Evolutionary conservation across 2,113 vertebrate genomes (phyloP).

Genomic region (Antigone vipio): DNA sequence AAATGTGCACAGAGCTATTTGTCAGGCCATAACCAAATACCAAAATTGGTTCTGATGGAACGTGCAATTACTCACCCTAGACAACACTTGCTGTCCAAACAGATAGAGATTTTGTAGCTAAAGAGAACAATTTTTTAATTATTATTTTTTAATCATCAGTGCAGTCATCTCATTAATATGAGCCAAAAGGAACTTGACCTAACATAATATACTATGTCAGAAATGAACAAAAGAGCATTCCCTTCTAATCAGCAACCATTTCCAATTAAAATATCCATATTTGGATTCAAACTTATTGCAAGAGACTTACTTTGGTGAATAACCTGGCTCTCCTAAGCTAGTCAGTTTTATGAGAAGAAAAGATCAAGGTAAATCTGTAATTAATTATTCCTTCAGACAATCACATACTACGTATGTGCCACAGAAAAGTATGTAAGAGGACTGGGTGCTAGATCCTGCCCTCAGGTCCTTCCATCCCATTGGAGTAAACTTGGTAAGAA

Average conservation of each 20-base stretch:
- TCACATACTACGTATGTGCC: background rate
- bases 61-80: background rate
- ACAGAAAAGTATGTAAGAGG: background rate
- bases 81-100: constrained; percentile 29
- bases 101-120: background rate
- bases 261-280: constrained; percentile 20
- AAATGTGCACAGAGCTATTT: background rate
- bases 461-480: background rate
- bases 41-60: constrained; percentile 10
- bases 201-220: background rate
- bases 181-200: constrained; percentile 22
- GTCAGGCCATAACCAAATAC: background rate
- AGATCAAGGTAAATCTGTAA: background rate
- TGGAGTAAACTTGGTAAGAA: background rate
- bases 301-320: background rate
- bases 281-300: background rate
- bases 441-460: background rate
- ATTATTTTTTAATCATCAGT: constrained; percentile 22
- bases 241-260: background rate
- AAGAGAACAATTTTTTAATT: background rate
- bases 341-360: background rate
- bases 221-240: background rate
- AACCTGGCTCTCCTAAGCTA: background rate
- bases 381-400: background rate
- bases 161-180: background rate